Evolutionary conservation across 2,113 vertebrate genomes (phyloP).

Genomic region (Pantherophis guttatus): DNA sequence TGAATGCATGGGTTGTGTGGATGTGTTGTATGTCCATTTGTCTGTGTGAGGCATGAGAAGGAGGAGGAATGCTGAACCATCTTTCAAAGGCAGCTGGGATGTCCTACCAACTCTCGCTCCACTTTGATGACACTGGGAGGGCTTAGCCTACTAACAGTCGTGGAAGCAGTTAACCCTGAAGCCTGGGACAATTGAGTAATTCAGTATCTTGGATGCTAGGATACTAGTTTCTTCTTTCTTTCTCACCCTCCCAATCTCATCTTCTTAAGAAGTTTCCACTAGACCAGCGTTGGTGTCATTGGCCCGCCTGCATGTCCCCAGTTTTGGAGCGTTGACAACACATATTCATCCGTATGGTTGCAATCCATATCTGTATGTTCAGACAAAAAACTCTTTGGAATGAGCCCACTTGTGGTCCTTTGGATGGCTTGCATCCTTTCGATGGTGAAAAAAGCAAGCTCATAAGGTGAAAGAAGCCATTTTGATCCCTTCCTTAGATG

Average conservation of each 20-base stretch:
- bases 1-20: background rate
- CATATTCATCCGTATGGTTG: background rate
- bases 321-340: background rate
- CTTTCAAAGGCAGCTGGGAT: background rate
- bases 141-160: too few species aligned
- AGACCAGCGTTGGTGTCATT: too few species aligned
- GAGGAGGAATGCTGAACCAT: background rate
- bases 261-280: background rate
- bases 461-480: background rate
- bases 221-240: background rate
- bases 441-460: too few species aligned
- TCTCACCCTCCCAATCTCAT: background rate
- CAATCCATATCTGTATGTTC: background rate
- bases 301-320: background rate
- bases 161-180: background rate
- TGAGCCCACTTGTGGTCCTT: background rate
- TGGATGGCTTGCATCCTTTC: background rate
- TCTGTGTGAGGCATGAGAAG: background rate
- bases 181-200: background rate
- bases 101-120: background rate
- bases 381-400: background rate
- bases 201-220: too few species aligned
- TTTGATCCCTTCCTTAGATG: background rate
- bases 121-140: background rate
- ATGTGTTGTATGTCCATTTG: accelerated